Evolutionary conservation across 2,797 vertebrate genomes (phyloP).

Genomic region (Falco cherrug): DNA sequence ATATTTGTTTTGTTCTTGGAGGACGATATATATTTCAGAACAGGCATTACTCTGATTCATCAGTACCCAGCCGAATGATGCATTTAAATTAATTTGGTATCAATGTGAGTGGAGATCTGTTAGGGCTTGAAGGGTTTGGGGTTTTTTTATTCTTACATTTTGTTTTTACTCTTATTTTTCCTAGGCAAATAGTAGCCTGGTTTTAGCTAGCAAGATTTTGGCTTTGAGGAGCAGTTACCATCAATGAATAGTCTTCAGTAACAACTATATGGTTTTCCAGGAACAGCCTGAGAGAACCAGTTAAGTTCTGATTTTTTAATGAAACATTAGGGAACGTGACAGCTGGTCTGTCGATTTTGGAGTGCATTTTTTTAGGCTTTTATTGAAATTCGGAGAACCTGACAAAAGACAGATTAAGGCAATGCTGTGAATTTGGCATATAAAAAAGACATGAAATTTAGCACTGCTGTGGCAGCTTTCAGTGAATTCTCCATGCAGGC

Average conservation of each 20-base stretch:
- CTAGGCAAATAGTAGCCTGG: neutral
- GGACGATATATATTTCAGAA: neutral
- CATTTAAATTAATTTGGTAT: neutral
- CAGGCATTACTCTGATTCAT: neutral
- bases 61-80: neutral
- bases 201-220: constrained; percentile 4
- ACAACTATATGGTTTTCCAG: neutral
- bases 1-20: neutral
- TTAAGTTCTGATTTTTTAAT: constrained; percentile 13
- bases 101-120: neutral
- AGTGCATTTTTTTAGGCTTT: constrained; percentile 8
- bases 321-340: neutral
- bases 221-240: neutral
- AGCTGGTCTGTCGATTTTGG: neutral
- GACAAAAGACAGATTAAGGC: constrained; percentile 15
- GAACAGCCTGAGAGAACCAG: neutral
- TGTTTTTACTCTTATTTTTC: neutral
- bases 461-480: neutral
- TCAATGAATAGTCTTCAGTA: neutral
- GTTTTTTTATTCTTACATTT: neutral
- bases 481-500: neutral
- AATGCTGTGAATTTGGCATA: constrained; percentile 19
- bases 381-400: neutral
- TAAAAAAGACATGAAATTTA: neutral
- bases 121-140: neutral